Evolutionary conservation across 1,140 invertebrate species (phyloP), one percentile per base, ranked within the genome.

Genomic region (Gryon sp.): DNA sequence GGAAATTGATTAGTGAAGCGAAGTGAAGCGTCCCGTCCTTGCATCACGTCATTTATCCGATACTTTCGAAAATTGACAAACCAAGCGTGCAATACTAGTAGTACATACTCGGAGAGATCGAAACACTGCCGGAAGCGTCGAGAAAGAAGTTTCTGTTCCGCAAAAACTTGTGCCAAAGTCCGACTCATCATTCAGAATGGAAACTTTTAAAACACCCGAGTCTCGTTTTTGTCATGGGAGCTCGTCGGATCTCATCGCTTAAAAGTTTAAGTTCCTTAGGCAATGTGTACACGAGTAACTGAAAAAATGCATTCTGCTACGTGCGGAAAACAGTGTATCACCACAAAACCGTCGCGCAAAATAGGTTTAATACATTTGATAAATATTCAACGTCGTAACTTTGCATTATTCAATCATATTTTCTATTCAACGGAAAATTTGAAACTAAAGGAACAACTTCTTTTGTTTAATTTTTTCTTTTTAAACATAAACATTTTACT

Each of bases 161-260:
- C 48, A 76, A 48, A 68, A 80, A 82, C 69, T 80, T 80, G 38
- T 24, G 43, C 60, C 40, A 78, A 76, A 80, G 66, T 80, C 76
- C 66, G 55, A 57, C 73, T 80, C 76, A 66, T 80, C 80, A 78
- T 78, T 80, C 65, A 63, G 50, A 62, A 76, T 57, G 48, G 43
- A 73, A 80, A 78, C 63, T 76, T 82, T 82, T 81, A 55, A 79
- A 78, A 80, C 72, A 75, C 78, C 79, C 80, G 40, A 60, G 74
- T 60, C 32, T 70, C 46, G 36, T 78, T 79, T 79, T 75, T 75
- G 57, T 73, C 59, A 34, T 28, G 50, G 41, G 19, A 40, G 38
- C 46, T 53, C 53, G 73, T 69, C 50, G 53, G 66, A 70, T 77
- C 62, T 72, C 66, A 48, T 78, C 76, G 76, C 69, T 78, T 73